Base-by-base conservation (phyloP, 2,888 invertebrate genomes). In the Leptopilina myrica region DNA sequence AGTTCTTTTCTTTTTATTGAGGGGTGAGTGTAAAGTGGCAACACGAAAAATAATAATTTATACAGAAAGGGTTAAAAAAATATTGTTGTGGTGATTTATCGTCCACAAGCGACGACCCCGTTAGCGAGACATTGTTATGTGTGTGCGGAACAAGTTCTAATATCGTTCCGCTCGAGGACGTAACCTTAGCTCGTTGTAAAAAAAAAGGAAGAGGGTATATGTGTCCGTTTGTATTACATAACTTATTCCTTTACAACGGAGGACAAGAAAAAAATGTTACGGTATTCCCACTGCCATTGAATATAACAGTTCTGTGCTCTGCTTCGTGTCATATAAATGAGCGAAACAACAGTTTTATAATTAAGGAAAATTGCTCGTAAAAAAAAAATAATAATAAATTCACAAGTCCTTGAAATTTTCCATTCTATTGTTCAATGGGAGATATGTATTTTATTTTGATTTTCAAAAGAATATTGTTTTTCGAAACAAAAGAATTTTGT, bases 161-260 rank as follows among this genome's bases (percentile, higher is more conserved):
- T 43, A 43, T 88, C 83, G 84, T 86, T 83, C 80, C 83, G 84
- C 80, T 83, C 73, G 67, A 78, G 56, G 79, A 77, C 81, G 82
- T 84, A 85, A 81, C 80, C 82, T 83, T 84, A 79, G 80, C 79
- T 84, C 80, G 78, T 80, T 75, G 62, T 20, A 20, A 20, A 79
- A 59, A 56, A 78, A 78, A 73, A 80, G 82, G 84, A 85, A 83
- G 82, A 85, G 85, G 84, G 85, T 85, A 85, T 79, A 85, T 49
- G 85, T 85, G 84, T 82, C 83, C 84, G 83, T 84, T 85, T 80
- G 83, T 82, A 83, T 85, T 85, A 83, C 85, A 85, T 85, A 85
- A 85, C 82, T 80, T 84, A 80, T 69, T 7, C 20, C 62, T 20
- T 49, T 62, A 62, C 62, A 49, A 69, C 73, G 75, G 78, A 81